phyloP scores from a whole-genome alignment of 2,113 vertebrate genomes.

The Tragulus kanchil region DNA sequence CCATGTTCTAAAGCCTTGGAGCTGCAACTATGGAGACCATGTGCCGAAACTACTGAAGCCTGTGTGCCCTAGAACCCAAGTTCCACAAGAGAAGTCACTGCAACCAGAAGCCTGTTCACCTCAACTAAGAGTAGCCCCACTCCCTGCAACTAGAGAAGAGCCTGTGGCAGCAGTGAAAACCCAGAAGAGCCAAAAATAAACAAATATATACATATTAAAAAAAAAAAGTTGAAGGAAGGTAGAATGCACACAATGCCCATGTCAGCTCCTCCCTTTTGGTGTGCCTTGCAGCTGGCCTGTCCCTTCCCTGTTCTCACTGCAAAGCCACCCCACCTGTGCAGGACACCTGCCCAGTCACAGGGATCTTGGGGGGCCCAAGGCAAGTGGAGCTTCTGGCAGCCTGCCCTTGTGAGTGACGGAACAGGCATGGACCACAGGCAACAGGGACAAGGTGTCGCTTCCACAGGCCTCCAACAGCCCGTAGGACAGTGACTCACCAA shows the following conservation, averaged over 20 bases:
- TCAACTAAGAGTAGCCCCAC: no score
- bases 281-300: neutral
- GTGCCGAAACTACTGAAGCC: no score
- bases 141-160: no score
- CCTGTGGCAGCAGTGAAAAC: no score
- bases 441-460: neutral
- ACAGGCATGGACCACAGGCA: neutral
- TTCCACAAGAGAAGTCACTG: no score
- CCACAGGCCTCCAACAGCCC: neutral
- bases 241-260: neutral
- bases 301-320: neutral
- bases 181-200: no score
- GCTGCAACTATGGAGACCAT: no score
- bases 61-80: no score
- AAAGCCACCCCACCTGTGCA: neutral
- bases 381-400: neutral
- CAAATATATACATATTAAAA: no score
- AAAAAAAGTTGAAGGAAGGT: no score
- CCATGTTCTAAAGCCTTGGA: no score
- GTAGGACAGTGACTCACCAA: neutral
- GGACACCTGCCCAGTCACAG: neutral
- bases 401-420: neutral
- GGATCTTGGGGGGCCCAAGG: neutral
- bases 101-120: no score
- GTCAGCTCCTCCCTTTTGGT: accelerated